Percentiles rank a stretch among this genome's conserved stretches.
phyloP scores from a whole-genome alignment of 1,140 invertebrate species.

The Aradophagus sp. region DNA sequence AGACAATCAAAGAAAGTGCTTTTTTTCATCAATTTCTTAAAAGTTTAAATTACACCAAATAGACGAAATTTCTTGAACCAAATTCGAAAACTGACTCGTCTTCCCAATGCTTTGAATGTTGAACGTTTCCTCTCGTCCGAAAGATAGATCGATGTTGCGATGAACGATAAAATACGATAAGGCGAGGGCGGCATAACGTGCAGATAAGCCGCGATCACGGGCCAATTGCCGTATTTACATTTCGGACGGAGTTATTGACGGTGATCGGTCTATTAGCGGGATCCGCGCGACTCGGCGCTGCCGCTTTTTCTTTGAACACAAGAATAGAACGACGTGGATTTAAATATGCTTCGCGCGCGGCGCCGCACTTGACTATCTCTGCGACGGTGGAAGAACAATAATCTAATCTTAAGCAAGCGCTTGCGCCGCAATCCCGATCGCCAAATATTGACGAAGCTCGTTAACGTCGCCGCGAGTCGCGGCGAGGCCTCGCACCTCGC shows the following conservation, averaged over 20 bases:
- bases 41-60: no score
- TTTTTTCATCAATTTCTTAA: no score
- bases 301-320: slow-evolving; percentile 56
- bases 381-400: slow-evolving; percentile 55
- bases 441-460: slow-evolving; percentile 51
- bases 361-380: slow-evolving; percentile 57
- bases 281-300: slow-evolving; percentile 20
- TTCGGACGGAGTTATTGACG: slow-evolving; percentile 25
- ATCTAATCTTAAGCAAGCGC: slow-evolving; percentile 56
- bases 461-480: slow-evolving; percentile 33
- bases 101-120: no score
- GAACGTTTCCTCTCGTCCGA: no score
- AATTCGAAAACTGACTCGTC: no score
- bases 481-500: slow-evolving; percentile 6
- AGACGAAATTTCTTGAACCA: no score
- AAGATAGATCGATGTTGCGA: no score
- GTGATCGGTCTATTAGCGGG: slow-evolving; percentile 38
- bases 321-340: slow-evolving; percentile 63
- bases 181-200: slow-evolving; percentile 2
- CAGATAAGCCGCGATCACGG: slow-evolving; percentile 12
- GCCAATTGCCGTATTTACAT: slow-evolving; percentile 40
- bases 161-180: no score
- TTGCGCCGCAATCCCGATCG: slow-evolving; percentile 34
- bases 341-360: slow-evolving; percentile 57
- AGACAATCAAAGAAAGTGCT: no score